A percentile compares a stretch with the other conserved stretches of the same genome.
phyloP scores from a whole-genome alignment of 2,888 invertebrate species.

The Limnephilus lunatus region DNA sequence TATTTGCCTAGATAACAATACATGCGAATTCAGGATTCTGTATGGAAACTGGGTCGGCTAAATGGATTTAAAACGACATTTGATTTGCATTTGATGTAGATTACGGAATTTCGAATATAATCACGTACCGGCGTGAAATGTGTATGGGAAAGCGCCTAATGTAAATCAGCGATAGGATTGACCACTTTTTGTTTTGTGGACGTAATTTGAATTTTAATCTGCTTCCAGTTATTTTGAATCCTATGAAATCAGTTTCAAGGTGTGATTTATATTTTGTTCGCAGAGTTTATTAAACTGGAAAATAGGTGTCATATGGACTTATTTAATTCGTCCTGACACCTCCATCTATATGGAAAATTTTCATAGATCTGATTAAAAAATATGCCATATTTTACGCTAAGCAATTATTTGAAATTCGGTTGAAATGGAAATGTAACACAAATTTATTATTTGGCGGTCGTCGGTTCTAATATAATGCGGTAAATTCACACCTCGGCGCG shows the following conservation, averaged over 20 bases:
- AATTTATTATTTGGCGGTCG: no score
- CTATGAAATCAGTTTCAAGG: neutral
- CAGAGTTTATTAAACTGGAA: neutral
- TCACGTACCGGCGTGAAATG: constrained; percentile 12
- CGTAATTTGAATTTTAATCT: neutral
- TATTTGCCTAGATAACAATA: constrained; percentile 27
- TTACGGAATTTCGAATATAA: constrained; percentile 8
- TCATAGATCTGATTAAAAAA: neutral
- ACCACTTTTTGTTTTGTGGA: neutral
- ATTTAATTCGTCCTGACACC: neutral
- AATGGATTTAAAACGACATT: constrained; percentile 41
- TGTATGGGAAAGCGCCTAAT: neutral
- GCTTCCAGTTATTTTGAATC: neutral
- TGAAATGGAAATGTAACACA: no score
- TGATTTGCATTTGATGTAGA: constrained; percentile 33
- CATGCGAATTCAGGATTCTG: neutral
- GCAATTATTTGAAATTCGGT: no score
- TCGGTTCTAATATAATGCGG: no score
- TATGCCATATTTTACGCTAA: neutral
- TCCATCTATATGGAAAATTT: neutral
- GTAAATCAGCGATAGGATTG: neutral
- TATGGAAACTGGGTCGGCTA: neutral
- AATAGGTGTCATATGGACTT: neutral
- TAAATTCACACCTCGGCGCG: no score
- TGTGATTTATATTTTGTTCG: neutral